These are phyloP conservation scores for Hylomyscus alleni DNA, from an alignment of 2,797 vertebrate species.

Conservation along the genomic window DNA sequence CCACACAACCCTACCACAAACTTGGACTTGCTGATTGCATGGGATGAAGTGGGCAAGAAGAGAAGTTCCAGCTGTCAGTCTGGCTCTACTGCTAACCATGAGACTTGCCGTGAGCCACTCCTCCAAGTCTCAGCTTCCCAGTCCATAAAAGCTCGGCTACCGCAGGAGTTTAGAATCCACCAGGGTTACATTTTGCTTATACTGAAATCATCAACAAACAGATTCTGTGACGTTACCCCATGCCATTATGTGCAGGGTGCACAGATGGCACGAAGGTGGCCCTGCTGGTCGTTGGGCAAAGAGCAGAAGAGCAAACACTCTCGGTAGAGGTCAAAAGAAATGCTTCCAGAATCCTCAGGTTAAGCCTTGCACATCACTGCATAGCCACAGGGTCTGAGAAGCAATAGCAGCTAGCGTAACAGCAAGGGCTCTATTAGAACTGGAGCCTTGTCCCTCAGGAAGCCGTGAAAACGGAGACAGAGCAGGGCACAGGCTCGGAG, in stretches of 20 bases:
- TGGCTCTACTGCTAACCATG: not conserved
- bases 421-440: not conserved
- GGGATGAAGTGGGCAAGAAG: not conserved
- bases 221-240: slow-evolving; percentile 4
- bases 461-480: not conserved
- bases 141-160: not conserved
- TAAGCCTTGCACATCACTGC: slow-evolving; percentile 11
- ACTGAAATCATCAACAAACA: slow-evolving; percentile 37
- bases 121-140: not conserved
- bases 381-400: slow-evolving; percentile 36
- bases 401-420: not conserved
- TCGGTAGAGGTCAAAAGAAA: slow-evolving; percentile 55
- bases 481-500: not conserved
- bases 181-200: slow-evolving; percentile 3
- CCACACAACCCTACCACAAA: not conserved
- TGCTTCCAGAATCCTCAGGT: slow-evolving; percentile 40
- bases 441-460: not conserved
- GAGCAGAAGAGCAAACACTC: slow-evolving; percentile 53
- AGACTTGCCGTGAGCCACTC: not conserved
- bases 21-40: not conserved
- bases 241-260: not conserved
- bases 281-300: slow-evolving; percentile 64
- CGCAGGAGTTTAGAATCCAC: slow-evolving; percentile 2
- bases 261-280: slow-evolving; percentile 71
- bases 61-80: not conserved